These are phyloP conservation scores for Elmis aenea DNA, from an alignment of 2,888 invertebrate genomes.

Conservation along the genomic window DNA sequence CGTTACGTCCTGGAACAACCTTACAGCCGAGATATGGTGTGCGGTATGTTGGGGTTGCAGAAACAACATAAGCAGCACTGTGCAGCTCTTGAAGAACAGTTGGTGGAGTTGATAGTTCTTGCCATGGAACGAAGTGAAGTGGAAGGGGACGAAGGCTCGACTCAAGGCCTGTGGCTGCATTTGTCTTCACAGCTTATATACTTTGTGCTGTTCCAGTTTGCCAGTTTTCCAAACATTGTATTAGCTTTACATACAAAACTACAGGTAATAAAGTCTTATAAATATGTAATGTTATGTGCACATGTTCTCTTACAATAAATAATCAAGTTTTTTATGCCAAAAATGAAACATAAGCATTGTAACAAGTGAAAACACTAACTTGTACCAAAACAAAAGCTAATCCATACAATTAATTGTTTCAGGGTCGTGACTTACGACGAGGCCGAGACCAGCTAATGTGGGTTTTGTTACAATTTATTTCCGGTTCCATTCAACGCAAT, in stretches of 20 bases:
- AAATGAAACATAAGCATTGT: too few relatives aligned
- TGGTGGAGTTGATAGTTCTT: conserved; percentile 83
- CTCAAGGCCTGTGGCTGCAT: conserved; percentile 88
- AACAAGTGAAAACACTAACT: too few relatives aligned
- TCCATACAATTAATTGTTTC: not conserved
- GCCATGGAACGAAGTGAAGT: conserved; percentile 90
- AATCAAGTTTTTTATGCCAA: too few relatives aligned
- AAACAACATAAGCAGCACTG: conserved; percentile 73
- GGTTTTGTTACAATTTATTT: conserved; percentile 94
- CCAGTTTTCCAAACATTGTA: conserved; percentile 89
- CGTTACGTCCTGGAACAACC: conserved; percentile 91
- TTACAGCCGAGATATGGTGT: conserved; percentile 94
- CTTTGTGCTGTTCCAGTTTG: conserved; percentile 90
- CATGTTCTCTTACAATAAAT: too few relatives aligned
- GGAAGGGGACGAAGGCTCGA: conserved; percentile 53
- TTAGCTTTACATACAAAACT: conserved; percentile 74
- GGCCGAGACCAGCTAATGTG: conserved; percentile 99
- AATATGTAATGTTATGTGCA: conserved; percentile 22
- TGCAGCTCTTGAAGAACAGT: conserved; percentile 84
- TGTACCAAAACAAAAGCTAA: too few relatives aligned
- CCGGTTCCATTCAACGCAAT: conserved; percentile 93
- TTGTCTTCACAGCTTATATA: conserved; percentile 92
- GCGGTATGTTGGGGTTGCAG: conserved; percentile 88
- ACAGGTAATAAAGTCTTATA: too few relatives aligned
- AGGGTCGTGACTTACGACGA: conserved; percentile 71